These are phyloP conservation scores for Sebastes alutus DNA, from an alignment of 2,797 vertebrate species.

Conservation along the genomic window DNA sequence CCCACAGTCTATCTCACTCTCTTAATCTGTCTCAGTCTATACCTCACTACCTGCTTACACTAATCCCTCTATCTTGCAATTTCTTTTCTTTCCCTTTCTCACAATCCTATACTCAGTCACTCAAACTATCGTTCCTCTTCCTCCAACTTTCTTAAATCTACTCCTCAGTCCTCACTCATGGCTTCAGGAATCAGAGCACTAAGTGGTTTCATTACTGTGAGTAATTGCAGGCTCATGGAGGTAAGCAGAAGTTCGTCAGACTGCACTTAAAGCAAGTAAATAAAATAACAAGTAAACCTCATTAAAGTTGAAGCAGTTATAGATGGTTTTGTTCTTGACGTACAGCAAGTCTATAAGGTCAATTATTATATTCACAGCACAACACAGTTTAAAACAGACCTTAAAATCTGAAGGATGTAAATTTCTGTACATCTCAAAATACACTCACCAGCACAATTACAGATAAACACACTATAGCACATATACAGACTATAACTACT, in stretches of 20 bases:
- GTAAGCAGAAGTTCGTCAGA: background rate
- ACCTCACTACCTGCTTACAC: slow-evolving; percentile 58
- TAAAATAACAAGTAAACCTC: background rate
- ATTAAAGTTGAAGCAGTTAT: background rate
- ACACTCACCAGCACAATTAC: background rate
- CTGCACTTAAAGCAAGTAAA: background rate
- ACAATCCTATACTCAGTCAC: slow-evolving; percentile 30
- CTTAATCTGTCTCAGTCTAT: slow-evolving; percentile 59
- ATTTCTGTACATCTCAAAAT: background rate
- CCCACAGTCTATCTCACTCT: slow-evolving; percentile 47
- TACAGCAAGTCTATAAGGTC: background rate
- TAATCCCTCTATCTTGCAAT: slow-evolving; percentile 59
- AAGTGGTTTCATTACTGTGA: slow-evolving; percentile 41
- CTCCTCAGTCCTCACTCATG: background rate
- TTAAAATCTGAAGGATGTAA: background rate
- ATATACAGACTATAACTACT: background rate
- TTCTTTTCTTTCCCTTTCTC: slow-evolving; percentile 41
- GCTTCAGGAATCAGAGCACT: background rate
- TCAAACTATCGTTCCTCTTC: background rate
- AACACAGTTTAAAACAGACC: background rate
- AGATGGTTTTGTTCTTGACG: background rate
- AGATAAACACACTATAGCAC: background rate
- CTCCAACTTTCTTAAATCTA: background rate
- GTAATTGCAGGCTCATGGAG: slow-evolving; percentile 12
- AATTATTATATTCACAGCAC: background rate